A percentile compares a stretch with the other conserved stretches of the same genome.
Evolutionary conservation across 2,888 invertebrate genomes (phyloP).

Genomic region (Andricus quercusramuli): DNA sequence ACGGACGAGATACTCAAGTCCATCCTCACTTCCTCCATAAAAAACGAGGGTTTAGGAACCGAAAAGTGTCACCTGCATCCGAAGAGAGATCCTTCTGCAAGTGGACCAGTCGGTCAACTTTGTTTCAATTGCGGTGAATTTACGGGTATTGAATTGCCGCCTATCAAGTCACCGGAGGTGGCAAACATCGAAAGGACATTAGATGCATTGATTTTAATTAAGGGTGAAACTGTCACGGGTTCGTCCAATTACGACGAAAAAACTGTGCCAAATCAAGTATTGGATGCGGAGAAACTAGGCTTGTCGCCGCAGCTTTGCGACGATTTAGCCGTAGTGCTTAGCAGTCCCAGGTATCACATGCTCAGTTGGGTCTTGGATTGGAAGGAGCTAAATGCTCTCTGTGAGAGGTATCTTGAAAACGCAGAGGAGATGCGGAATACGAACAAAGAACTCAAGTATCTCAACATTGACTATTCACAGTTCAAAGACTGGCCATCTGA

Average conservation of each 20-base stretch:
- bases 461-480: slow-evolving; percentile 86
- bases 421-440: slow-evolving; percentile 83
- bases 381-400: slow-evolving; percentile 81
- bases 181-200: slow-evolving; percentile 79
- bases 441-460: slow-evolving; percentile 86
- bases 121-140: slow-evolving; percentile 71
- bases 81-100: slow-evolving; percentile 54
- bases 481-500: slow-evolving; percentile 84
- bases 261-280: slow-evolving; percentile 81
- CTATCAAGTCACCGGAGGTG: slow-evolving; percentile 52
- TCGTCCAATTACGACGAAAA: slow-evolving; percentile 83
- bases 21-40: slow-evolving; percentile 63
- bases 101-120: slow-evolving; percentile 62
- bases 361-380: slow-evolving; percentile 86
- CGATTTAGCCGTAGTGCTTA: slow-evolving; percentile 86
- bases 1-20: slow-evolving; percentile 68
- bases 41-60: slow-evolving; percentile 51
- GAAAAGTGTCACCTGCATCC: slow-evolving; percentile 59
- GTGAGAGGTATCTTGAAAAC: slow-evolving; percentile 81
- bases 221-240: slow-evolving; percentile 81
- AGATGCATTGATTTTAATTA: slow-evolving; percentile 79
- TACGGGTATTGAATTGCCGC: slow-evolving; percentile 56
- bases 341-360: slow-evolving; percentile 86
- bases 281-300: slow-evolving; percentile 85
- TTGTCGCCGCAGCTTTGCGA: slow-evolving; percentile 84